Evolutionary conservation across 2,113 vertebrate genomes (phyloP), one percentile per base, ranked within the genome.

Genomic region (Pangasianodon hypophthalmus): DNA sequence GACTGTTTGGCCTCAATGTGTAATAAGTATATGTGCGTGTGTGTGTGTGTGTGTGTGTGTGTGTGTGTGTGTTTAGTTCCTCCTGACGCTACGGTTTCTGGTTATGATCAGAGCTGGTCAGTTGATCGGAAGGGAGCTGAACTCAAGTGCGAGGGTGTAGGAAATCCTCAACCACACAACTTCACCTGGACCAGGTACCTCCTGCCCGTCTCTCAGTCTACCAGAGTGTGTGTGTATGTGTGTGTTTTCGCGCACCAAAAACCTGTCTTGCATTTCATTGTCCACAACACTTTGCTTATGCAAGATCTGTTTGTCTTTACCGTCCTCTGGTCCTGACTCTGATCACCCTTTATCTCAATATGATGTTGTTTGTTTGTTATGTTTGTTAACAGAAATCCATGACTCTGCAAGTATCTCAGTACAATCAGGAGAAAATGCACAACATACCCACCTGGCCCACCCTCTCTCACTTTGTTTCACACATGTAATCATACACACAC

Each of bases 121-220:
- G 92, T 92, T 16, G 97, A 97, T 6, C 88, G 91, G 93, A 94
- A 96, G 67, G 94, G 95, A 0, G 97, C 95, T 0, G 92, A 92
- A 16, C 95, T 99, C 81, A 92, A 88, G 50, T 99, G 98, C 77
- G 79, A 94, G 11, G 94, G 94, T 1, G 94, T 95, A 1, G 97
- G 97, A 48, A 93, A 96, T 92, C 98, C 98, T 0, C 93, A 92
- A 60, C 93, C 95, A 0, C 92, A 96, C 2, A 94, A 91, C 5
- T 88, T 96, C 96, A 96, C 96, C 92, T 99, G 98, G 98, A 97
- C 90, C 5, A 91, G 97, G 98, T 98, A 95, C 41, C 0, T 1
- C 67, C 89, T 85, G 88, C 75, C 87, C 85, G 56, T 80, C 58
- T 69, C 1, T n/a, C 37, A 41, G 60, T 90, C 85, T 52, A 32